Percentiles rank a stretch among this genome's conserved stretches.
Conservation (phyloP, 2,888 invertebrate species). For the Chaetogeoica ovagalla region DNA sequence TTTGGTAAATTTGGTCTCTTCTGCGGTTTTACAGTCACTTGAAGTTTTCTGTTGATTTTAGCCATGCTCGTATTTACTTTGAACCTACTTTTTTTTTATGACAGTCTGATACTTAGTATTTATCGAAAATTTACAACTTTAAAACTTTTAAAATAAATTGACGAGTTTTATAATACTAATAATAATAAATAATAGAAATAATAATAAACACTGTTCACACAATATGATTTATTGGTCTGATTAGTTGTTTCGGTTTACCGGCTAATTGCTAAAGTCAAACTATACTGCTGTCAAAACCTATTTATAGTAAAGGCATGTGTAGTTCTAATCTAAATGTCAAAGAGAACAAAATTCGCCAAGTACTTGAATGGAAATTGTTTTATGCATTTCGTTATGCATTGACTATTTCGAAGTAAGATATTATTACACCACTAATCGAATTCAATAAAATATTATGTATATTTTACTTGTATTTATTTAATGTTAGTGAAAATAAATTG, state of each 20-base stretch:
- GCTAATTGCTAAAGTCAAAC: conserved; percentile 32
- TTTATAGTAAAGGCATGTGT: conserved; percentile 52
- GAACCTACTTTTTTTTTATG: too few relatives aligned
- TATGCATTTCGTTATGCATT: background rate
- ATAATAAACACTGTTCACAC: background rate
- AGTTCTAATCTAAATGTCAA: conserved; percentile 52
- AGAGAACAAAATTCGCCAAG: conserved; percentile 42
- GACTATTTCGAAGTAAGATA: conserved; percentile 18
- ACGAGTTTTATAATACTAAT: background rate
- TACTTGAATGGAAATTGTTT: conserved; percentile 29
- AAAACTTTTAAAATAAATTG: background rate
- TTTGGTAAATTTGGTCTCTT: conserved; percentile 50
- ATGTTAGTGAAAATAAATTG: too few relatives aligned
- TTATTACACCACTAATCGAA: background rate
- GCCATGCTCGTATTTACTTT: conserved; percentile 11
- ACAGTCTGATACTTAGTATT: background rate
- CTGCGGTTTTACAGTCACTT: conserved; percentile 25
- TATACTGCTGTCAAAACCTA: conserved; percentile 51
- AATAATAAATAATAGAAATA: background rate
- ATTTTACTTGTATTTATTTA: background rate
- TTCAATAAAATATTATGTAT: background rate
- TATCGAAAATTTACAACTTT: background rate
- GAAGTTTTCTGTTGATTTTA: conserved; percentile 43
- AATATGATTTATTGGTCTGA: conserved; percentile 27
- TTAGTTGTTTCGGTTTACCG: conserved; percentile 44